Conservation (phyloP, 1,140 invertebrate genomes). For the Venustaconcha ellipsiformis region DNA sequence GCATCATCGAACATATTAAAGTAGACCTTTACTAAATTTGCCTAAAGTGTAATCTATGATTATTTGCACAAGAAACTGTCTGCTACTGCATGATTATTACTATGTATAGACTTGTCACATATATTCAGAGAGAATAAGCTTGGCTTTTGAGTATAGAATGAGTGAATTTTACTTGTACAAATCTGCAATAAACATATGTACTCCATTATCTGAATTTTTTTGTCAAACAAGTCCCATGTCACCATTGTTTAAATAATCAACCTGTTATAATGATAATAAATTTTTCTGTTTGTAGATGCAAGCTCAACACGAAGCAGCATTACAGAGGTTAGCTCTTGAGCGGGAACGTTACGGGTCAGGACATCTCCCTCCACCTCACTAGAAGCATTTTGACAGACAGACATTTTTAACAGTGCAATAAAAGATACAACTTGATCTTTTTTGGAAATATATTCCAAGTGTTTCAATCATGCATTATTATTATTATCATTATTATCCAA, state of each 20-base stretch:
- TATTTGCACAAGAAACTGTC: neutral
- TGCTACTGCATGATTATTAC: neutral
- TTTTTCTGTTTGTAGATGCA: constrained; percentile 60
- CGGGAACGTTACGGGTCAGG: constrained; percentile 57
- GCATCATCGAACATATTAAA: neutral
- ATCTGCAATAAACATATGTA: too few relatives aligned
- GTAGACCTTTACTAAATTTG: neutral
- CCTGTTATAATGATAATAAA: too few relatives aligned
- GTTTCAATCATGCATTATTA: too few relatives aligned
- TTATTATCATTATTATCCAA: too few relatives aligned
- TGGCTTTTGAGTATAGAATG: too few relatives aligned
- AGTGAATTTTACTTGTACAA: neutral
- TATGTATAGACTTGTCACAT: too few relatives aligned
- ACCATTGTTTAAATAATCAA: neutral
- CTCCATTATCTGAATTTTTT: neutral
- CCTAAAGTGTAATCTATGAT: too few relatives aligned
- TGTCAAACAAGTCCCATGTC: neutral
- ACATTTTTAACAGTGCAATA: too few relatives aligned
- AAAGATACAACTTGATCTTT: too few relatives aligned
- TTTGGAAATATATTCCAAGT: too few relatives aligned
- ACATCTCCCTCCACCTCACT: constrained; percentile 49
- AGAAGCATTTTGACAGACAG: too few relatives aligned
- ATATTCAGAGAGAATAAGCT: too few relatives aligned
- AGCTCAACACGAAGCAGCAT: constrained; percentile 84
- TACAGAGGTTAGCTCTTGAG: constrained; percentile 84